phyloP scores from a whole-genome alignment of 2,113 vertebrate species.

The Lophura nycthemera region DNA sequence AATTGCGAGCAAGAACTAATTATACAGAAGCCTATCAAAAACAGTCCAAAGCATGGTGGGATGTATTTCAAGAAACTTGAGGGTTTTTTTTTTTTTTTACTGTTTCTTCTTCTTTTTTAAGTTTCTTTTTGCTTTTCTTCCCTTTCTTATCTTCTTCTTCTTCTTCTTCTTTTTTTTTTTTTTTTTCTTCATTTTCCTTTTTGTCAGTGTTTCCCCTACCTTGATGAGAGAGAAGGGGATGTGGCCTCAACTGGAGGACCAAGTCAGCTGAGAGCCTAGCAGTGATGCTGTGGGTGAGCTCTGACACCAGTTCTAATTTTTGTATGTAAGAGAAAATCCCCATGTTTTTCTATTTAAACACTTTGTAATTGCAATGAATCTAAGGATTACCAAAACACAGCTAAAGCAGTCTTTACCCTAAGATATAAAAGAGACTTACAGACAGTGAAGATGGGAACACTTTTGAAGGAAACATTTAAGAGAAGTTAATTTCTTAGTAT shows the following conservation, averaged over 20 bases:
- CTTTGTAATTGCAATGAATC: background rate
- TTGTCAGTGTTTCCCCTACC: background rate
- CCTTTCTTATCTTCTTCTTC: too few relatives aligned
- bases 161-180: too few relatives aligned
- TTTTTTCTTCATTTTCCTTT: fast-evolving
- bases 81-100: fast-evolving
- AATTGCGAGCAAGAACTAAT: constrained; percentile 44
- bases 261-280: background rate
- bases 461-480: background rate
- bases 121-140: fast-evolving
- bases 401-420: background rate
- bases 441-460: background rate
- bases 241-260: background rate
- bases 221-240: background rate
- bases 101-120: background rate
- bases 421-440: background rate
- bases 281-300: background rate
- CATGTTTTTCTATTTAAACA: background rate
- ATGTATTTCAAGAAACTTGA: background rate
- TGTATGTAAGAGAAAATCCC: background rate
- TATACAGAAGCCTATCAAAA: constrained; percentile 61
- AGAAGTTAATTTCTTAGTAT: background rate
- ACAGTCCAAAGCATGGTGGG: constrained; percentile 18
- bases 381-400: background rate
- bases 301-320: background rate